phyloP scores from a whole-genome alignment of 1,140 invertebrate genomes.

The Diabrotica undecimpunctata region DNA sequence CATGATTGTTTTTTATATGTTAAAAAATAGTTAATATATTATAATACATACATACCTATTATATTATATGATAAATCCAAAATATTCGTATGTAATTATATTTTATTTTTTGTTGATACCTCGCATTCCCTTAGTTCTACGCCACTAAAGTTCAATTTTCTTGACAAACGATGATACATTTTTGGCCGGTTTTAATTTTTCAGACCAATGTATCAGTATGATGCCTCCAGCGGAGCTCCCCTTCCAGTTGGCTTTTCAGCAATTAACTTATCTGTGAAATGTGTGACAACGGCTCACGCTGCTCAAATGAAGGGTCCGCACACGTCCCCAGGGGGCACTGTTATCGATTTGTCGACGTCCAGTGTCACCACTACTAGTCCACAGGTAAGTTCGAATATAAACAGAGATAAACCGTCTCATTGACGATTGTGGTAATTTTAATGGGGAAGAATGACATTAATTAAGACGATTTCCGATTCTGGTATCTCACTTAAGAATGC shows the following conservation, averaged over 20 bases:
- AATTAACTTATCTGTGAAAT: conserved; percentile 81
- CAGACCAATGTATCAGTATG: conserved; percentile 79
- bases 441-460: not conserved
- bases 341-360: conserved; percentile 83
- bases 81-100: no score
- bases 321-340: conserved; percentile 68
- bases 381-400: conserved; percentile 55
- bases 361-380: conserved; percentile 79
- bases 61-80: no score
- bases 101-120: no score
- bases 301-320: conserved; percentile 54
- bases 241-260: conserved; percentile 72
- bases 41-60: no score
- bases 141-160: not conserved
- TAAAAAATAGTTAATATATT: no score
- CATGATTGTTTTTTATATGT: no score
- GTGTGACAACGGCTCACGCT: conserved; percentile 68
- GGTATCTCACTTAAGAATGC: no score
- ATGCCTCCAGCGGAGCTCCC: conserved; percentile 56
- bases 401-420: not conserved
- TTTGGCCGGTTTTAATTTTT: conserved; percentile 29
- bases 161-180: not conserved
- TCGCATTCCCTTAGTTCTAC: no score
- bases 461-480: not conserved
- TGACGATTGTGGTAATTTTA: not conserved